A percentile compares a stretch with the other conserved stretches of the same genome.
Evolutionary conservation across 2,113 vertebrate genomes (phyloP).

Genomic region (Salminus brasiliensis): DNA sequence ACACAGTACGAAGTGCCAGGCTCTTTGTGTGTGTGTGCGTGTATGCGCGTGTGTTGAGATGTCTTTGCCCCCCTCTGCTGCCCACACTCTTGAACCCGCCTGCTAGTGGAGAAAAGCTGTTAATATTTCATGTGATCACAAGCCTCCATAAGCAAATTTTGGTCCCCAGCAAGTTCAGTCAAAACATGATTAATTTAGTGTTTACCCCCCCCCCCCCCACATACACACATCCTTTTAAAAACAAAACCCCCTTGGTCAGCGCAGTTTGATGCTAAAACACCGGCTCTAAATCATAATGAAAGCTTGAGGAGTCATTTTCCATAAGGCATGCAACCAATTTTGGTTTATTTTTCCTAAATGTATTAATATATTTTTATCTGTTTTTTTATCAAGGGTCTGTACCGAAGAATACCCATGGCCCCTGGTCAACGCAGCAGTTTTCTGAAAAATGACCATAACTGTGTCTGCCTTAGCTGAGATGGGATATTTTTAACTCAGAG

Average conservation of each 20-base stretch:
- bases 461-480: slow-evolving; percentile 29
- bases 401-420: too few relatives aligned
- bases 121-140: slow-evolving; percentile 95
- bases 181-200: slow-evolving; percentile 97
- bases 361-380: not conserved
- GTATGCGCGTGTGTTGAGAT: not conserved
- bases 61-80: slow-evolving; percentile 77
- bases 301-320: not conserved
- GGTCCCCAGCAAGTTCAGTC: slow-evolving; percentile 86
- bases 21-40: not conserved
- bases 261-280: slow-evolving; percentile 72
- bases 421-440: slow-evolving; percentile 43
- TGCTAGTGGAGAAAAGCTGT: slow-evolving; percentile 79
- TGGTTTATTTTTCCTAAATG: slow-evolving; percentile 12
- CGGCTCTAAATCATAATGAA: slow-evolving; percentile 75
- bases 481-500: not conserved
- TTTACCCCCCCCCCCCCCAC: slow-evolving; percentile 74
- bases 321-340: not conserved
- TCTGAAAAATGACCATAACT: slow-evolving; percentile 47
- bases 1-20: not conserved
- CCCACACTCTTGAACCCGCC: slow-evolving; percentile 79
- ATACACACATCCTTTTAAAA: slow-evolving; percentile 77
- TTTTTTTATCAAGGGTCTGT: too few relatives aligned
- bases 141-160: slow-evolving; percentile 94
- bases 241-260: slow-evolving; percentile 68